These are phyloP conservation scores for Meriones unguiculatus DNA, from an alignment of 2,113 vertebrate genomes.

Conservation along the genomic window DNA sequence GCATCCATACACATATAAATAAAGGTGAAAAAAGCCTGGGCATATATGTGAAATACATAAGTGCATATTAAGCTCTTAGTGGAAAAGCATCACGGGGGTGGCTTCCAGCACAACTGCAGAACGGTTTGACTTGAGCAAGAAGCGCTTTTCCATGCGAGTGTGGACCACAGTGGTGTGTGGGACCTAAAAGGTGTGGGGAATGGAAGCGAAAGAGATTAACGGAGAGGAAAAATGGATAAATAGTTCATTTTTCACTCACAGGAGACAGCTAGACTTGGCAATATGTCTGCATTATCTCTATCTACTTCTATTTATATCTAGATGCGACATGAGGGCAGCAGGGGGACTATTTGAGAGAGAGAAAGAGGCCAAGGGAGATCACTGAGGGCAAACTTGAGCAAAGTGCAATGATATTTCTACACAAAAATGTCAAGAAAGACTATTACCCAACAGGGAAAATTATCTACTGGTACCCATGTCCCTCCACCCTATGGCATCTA, in stretches of 20 bases:
- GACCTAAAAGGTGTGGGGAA: background rate
- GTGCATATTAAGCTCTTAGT: background rate
- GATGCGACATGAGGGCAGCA: background rate
- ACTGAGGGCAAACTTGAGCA: background rate
- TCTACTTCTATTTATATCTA: background rate
- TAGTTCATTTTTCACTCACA: background rate
- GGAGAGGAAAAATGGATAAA: no score
- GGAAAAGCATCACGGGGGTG: background rate
- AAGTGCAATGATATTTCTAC: background rate
- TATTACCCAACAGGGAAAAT: background rate
- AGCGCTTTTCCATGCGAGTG: background rate
- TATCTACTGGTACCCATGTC: no score
- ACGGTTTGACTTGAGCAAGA: background rate
- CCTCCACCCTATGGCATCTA: background rate
- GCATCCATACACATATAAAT: background rate
- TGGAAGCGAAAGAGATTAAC: background rate
- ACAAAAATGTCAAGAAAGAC: background rate
- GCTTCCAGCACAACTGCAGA: background rate
- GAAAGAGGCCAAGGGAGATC: no score
- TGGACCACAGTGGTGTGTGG: background rate
- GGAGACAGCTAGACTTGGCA: no score
- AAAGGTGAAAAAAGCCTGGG: background rate
- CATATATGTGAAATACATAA: background rate
- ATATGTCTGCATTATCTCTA: background rate
- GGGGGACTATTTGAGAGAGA: background rate